A percentile compares a stretch with the other conserved stretches of the same genome.
These are phyloP conservation scores for Sternarchorhynchus goeldii DNA, from an alignment of 2,797 vertebrate genomes.

Conservation along the genomic window DNA sequence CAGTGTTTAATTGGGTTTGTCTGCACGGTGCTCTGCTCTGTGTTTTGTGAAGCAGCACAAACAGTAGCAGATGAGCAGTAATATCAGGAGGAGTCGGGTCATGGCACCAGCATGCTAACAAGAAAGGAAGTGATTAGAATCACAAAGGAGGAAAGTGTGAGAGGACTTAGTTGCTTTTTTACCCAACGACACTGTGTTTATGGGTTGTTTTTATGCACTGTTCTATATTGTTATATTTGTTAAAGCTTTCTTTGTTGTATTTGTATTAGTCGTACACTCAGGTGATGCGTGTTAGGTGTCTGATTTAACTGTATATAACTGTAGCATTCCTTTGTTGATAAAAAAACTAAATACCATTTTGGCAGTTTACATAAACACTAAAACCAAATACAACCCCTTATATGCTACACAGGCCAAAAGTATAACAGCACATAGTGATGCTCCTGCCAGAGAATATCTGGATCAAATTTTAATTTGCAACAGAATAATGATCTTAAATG, in stretches of 20 bases:
- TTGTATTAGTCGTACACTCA: neutral
- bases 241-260: no score
- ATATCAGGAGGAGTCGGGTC: slow-evolving; percentile 17
- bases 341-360: no score
- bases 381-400: no score
- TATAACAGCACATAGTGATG: no score
- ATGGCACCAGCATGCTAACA: slow-evolving; percentile 22
- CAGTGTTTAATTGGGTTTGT: slow-evolving; percentile 40
- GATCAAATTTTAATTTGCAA: no score
- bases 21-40: slow-evolving; percentile 20
- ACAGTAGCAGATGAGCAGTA: slow-evolving; percentile 38
- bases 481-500: no score
- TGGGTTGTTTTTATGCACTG: neutral
- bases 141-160: neutral
- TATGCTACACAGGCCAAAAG: no score
- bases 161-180: slow-evolving; percentile 1
- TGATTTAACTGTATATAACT: neutral
- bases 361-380: no score
- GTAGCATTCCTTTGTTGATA: neutral
- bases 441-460: no score
- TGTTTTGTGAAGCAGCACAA: slow-evolving; percentile 47
- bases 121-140: slow-evolving; percentile 1
- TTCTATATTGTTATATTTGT: neutral
- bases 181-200: neutral
- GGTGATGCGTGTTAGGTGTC: neutral